Conservation (phyloP, 2,113 vertebrate species). For the Oxyura jamaicensis region DNA sequence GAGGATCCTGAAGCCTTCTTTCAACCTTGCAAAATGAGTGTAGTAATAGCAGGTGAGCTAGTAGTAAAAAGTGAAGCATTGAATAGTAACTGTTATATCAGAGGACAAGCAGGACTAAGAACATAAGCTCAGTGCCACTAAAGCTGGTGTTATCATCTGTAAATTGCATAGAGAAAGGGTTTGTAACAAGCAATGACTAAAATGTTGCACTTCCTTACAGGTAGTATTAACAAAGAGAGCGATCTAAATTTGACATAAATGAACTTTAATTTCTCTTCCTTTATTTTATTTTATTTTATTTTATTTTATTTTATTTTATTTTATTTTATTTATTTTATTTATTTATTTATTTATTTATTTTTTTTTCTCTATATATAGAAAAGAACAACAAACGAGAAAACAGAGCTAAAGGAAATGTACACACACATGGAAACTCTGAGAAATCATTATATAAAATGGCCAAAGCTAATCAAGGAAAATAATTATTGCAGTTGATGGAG, state of each 20-base stretch:
- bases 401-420: neutral
- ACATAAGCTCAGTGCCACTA: neutral
- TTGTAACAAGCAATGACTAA: neutral
- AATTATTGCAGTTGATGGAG: slow-evolving; percentile 79
- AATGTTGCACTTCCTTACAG: neutral
- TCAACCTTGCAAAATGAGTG: neutral
- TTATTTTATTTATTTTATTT: no score
- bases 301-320: neutral
- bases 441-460: slow-evolving; percentile 70
- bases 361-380: neutral
- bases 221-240: neutral
- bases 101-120: neutral
- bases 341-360: neutral
- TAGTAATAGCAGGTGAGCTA: neutral
- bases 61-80: accelerated
- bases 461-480: slow-evolving; percentile 78
- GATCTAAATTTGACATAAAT: neutral
- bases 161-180: neutral
- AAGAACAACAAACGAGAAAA: neutral
- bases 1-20: neutral
- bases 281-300: neutral
- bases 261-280: neutral
- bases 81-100: accelerated
- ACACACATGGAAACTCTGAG: neutral
- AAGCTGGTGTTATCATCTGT: neutral